Conservation (phyloP, 2,113 vertebrate genomes). For the Polypterus senegalus region DNA sequence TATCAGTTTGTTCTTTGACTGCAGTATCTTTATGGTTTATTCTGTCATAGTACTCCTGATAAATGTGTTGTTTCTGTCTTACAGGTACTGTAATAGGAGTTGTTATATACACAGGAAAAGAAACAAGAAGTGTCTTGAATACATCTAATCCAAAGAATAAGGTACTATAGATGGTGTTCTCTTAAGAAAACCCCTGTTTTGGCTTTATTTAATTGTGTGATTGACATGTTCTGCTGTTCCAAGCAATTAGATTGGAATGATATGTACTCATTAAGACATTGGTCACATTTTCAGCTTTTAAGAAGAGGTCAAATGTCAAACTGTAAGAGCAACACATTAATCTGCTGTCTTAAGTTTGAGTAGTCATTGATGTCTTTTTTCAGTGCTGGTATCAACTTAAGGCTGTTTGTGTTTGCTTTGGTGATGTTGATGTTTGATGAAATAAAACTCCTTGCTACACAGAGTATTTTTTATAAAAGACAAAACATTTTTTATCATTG, state of each 20-base stretch:
- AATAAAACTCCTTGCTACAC: too few relatives aligned
- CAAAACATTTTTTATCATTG: too few relatives aligned
- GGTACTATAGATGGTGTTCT: conserved; percentile 39
- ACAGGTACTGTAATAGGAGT: conserved; percentile 93
- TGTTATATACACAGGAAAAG: conserved; percentile 96
- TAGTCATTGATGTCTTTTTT: not conserved
- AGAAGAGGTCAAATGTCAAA: not conserved
- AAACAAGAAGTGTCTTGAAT: conserved; percentile 92
- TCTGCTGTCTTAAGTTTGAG: not conserved
- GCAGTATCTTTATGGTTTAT: conserved; percentile 18
- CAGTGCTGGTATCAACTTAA: not conserved
- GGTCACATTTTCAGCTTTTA: not conserved
- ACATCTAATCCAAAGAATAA: conserved; percentile 93
- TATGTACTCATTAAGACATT: not conserved
- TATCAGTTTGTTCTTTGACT: too few relatives aligned
- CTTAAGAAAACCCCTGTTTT: not conserved
- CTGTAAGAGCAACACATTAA: not conserved
- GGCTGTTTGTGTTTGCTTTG: too few relatives aligned
- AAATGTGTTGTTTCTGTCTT: conserved; percentile 30
- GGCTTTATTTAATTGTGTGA: not conserved
- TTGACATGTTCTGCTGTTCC: not conserved
- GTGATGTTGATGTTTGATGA: too few relatives aligned
- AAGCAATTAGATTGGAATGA: not conserved
- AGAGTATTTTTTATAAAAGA: too few relatives aligned
- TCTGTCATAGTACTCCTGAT: conserved; percentile 8